Conservation (phyloP, 2,888 invertebrate genomes). For the Xestia c-nigrum region DNA sequence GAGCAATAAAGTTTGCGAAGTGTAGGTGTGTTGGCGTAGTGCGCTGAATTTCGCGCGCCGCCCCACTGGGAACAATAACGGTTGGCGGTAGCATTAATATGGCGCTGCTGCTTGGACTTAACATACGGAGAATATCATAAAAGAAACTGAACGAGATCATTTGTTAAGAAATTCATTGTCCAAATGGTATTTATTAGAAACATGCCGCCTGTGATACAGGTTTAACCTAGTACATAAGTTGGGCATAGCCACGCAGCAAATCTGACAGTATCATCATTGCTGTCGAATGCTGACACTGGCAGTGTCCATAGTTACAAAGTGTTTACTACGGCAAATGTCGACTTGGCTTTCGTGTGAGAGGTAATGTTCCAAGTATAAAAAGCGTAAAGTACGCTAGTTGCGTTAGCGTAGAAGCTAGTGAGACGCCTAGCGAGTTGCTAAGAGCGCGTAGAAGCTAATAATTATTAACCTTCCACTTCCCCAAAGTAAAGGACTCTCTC, state of each 20-base stretch:
- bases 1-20: conserved; percentile 88
- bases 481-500: not conserved
- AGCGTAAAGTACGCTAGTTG: not conserved
- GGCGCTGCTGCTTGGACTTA: conserved; percentile 58
- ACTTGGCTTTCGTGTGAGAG: not conserved
- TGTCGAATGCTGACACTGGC: not conserved
- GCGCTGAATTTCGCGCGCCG: conserved; percentile 84
- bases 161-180: too few relatives aligned
- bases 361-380: not conserved
- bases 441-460: not conserved
- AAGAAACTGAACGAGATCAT: not conserved
- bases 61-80: conserved; percentile 87
- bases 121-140: not conserved
- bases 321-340: not conserved
- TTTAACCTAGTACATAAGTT: too few relatives aligned
- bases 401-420: not conserved
- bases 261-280: not conserved
- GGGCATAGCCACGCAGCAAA: too few relatives aligned
- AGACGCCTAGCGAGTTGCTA: too few relatives aligned
- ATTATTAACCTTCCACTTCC: not conserved
- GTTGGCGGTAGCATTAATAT: conserved; percentile 77
- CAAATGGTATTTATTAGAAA: too few relatives aligned
- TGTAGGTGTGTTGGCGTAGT: conserved; percentile 81
- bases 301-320: not conserved
- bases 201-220: too few relatives aligned